Evolutionary conservation across 2,113 vertebrate genomes (phyloP).

Genomic region (Archocentrus centrarchus): DNA sequence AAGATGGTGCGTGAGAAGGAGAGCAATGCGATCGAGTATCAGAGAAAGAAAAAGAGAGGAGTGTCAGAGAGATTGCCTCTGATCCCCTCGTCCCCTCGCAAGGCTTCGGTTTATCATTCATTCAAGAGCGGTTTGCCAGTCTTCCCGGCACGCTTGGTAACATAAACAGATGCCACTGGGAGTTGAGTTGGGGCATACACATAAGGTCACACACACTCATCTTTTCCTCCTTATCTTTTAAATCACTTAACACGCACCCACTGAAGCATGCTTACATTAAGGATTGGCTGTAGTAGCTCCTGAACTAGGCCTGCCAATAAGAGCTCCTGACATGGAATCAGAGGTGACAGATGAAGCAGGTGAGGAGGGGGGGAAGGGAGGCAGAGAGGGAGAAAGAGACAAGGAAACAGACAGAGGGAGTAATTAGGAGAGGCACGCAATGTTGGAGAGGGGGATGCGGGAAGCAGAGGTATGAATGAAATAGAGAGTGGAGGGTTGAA

Average conservation of each 20-base stretch:
- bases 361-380: constrained; percentile 31
- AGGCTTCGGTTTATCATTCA: constrained; percentile 42
- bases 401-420: constrained; percentile 38
- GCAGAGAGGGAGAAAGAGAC: constrained; percentile 4
- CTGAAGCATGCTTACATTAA: neutral
- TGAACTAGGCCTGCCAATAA: constrained; percentile 26
- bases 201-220: constrained; percentile 10
- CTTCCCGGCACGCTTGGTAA: neutral
- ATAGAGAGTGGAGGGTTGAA: neutral
- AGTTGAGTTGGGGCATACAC: constrained; percentile 1
- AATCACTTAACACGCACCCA: neutral
- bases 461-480: constrained; percentile 12
- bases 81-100: neutral
- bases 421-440: constrained; percentile 61
- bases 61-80: neutral
- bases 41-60: neutral
- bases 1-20: neutral
- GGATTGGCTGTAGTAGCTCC: constrained; percentile 8
- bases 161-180: constrained; percentile 15
- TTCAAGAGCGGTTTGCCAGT: neutral
- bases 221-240: neutral
- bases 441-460: neutral
- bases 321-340: constrained; percentile 35
- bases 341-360: constrained; percentile 55
- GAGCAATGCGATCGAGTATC: neutral